These are phyloP conservation scores for Elachura formosa DNA, from an alignment of 2,113 vertebrate genomes.

Conservation along the genomic window DNA sequence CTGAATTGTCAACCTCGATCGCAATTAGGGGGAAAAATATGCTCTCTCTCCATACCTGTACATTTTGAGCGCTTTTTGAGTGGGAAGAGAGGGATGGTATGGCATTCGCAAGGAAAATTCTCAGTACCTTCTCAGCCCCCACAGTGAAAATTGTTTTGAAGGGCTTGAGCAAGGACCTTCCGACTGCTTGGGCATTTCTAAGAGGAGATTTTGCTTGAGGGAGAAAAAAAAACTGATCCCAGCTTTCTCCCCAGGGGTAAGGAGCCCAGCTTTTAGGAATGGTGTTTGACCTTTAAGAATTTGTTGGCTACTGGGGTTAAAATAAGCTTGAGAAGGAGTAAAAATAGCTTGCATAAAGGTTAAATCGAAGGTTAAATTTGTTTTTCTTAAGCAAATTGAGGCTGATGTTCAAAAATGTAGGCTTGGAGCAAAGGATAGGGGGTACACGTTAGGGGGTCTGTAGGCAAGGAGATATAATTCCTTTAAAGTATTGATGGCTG, in stretches of 20 bases:
- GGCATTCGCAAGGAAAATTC: background rate
- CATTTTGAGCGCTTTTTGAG: background rate
- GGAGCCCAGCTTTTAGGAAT: background rate
- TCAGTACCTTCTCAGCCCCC: background rate
- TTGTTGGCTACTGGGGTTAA: conserved; percentile 53
- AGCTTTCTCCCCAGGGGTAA: background rate
- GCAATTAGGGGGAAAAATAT: background rate
- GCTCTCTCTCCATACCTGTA: background rate
- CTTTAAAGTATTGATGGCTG: conserved; percentile 5
- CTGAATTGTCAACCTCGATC: background rate
- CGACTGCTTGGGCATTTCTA: background rate
- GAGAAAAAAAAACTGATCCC: background rate
- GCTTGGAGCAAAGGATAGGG: background rate
- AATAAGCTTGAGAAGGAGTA: conserved; percentile 47
- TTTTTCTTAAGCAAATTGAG: conserved; percentile 44
- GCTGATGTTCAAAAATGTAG: background rate
- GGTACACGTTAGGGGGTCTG: background rate
- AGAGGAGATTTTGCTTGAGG: background rate
- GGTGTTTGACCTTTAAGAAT: conserved; percentile 54
- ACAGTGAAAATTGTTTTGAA: background rate
- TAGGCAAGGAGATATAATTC: background rate
- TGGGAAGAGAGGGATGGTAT: background rate
- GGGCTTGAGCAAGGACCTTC: background rate
- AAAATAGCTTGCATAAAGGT: conserved; percentile 58
- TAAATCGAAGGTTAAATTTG: conserved; percentile 60